Base-by-base conservation (phyloP, 2,113 vertebrate genomes). In the Irena cyanogastra region DNA sequence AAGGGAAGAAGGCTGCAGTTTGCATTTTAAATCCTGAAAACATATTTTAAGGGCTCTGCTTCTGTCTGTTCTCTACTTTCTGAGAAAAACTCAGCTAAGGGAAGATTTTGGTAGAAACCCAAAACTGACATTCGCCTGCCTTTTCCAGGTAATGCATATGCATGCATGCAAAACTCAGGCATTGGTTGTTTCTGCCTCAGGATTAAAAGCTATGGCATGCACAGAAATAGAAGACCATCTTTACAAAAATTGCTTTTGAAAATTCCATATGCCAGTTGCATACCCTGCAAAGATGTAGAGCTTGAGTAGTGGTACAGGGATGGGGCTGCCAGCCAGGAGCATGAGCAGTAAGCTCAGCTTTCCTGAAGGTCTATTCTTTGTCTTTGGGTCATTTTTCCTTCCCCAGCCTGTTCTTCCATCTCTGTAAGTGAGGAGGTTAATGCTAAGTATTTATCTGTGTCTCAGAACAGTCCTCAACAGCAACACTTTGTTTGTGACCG, bases 81-180 rank as follows among this genome's bases (percentile, higher is more conserved):
- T 78, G 93, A 96, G 93, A 90, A 95, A 96, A 95, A 92, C 90
- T 96, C 90, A 63, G 94, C 92, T 93, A 95, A 93, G 94, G 93
- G 83, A 96, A 93, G 93, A 94, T 95, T 96, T 97, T 97, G 94
- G 95, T 95, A 95, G 95, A 44, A 96, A 64, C 94, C 94, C 96
- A 97, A 97, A 95, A 95, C 54, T 97, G 96, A 94, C 88, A 96
- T 95, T 95, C 69, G 90, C 85, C 95, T 96, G 95, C 95, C 92
- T 96, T 97, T 97, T 97, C 96, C 95, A 97, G 95, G 95, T 97
- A 96, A 96, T 96, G 93, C 94, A 94, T 95, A 92, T 96, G 94
- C 93, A 96, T 96, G 88, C 93, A 95, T 97, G 96, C 95, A 97
- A 96, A 96, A 96, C 93, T 93, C 90, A 86, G 90, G 95, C 93